Evolutionary conservation across 2,113 vertebrate genomes (phyloP), one percentile per base, ranked within the genome.

Genomic region (Microcebus ravelobensis): DNA sequence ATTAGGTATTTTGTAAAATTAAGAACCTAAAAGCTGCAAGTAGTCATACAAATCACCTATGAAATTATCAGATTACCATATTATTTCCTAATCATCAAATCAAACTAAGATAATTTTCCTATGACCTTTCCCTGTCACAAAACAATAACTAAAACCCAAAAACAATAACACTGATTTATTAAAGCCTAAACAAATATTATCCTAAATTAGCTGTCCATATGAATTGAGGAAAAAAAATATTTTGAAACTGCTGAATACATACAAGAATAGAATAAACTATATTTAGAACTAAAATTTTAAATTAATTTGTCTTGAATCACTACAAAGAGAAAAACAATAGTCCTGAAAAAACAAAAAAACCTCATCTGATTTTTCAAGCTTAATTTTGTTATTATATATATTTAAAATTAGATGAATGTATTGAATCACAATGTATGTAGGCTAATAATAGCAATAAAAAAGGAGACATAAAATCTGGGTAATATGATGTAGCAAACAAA

Each of bases 61-160:
- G 73, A 77, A 94, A 95, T 68, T n/a, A 82, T 42, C 70, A 82
- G 0, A 76, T 86, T 88, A 70, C 8, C 15, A 76, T 87, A 77
- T 68, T 87, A 89, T n/a, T 91, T 34, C 21, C 45, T 21, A 96
- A 71, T 52, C 52, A 92, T 52, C 50, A 82, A 81, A 84, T 76
- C 67, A 92, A 65, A 90, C 27, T 82, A 63, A 42, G 25, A n/a
- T 27, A 65, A 90, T 45, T 94, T 83, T 68, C 55, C 61, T 84
- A 94, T 55, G 23, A 3, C 14, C 15, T 18, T 12, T 48, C 59
- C 25, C 48, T 86, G n/a, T 73, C 31, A 67, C 12, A 91, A 82
- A 97, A 82, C 61, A 90, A 96, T 31, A 93, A 77, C 20, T 39
- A 55, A 96, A 91, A 68, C 68, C 76, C 39, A 65, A 73, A 79